Conservation (phyloP, 2,888 invertebrate genomes). For the Zaprionus lineosus region DNA sequence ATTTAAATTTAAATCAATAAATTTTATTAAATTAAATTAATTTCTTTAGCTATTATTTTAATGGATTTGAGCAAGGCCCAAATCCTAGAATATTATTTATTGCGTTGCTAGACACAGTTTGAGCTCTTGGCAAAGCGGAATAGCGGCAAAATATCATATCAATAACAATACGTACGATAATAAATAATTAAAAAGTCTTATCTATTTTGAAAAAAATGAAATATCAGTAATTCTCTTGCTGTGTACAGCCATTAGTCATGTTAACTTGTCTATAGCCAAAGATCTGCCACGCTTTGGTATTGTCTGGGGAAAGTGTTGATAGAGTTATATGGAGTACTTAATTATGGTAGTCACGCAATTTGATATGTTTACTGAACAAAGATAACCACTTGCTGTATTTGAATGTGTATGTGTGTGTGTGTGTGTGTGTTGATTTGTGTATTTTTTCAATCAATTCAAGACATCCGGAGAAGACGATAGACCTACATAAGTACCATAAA, state of each 20-base stretch:
- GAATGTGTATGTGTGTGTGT: background rate
- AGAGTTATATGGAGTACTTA: slow-evolving; percentile 32
- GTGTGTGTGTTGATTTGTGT: background rate
- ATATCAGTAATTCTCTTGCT: slow-evolving; percentile 13
- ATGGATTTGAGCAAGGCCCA: no score
- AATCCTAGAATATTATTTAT: no score
- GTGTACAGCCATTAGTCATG: slow-evolving; percentile 34
- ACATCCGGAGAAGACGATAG: slow-evolving; percentile 34
- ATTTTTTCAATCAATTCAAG: slow-evolving; percentile 27
- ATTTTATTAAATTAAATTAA: no score
- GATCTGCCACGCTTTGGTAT: slow-evolving; percentile 13
- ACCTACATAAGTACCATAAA: slow-evolving; percentile 1
- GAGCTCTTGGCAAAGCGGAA: no score
- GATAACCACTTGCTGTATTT: slow-evolving; percentile 23
- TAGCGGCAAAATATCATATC: no score
- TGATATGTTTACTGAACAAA: slow-evolving; percentile 8
- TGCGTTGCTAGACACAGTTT: no score
- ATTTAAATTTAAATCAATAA: no score
- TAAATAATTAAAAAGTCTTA: slow-evolving; percentile 66
- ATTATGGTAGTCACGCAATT: slow-evolving; percentile 46
- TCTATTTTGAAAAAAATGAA: slow-evolving; percentile 35
- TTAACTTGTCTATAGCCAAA: slow-evolving; percentile 23
- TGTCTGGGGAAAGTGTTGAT: slow-evolving; percentile 4
- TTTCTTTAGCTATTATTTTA: no score
- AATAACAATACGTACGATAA: slow-evolving; percentile 24